Evolutionary conservation across 2,113 vertebrate species (phyloP).

Genomic region (Beaufortia kweichowensis): DNA sequence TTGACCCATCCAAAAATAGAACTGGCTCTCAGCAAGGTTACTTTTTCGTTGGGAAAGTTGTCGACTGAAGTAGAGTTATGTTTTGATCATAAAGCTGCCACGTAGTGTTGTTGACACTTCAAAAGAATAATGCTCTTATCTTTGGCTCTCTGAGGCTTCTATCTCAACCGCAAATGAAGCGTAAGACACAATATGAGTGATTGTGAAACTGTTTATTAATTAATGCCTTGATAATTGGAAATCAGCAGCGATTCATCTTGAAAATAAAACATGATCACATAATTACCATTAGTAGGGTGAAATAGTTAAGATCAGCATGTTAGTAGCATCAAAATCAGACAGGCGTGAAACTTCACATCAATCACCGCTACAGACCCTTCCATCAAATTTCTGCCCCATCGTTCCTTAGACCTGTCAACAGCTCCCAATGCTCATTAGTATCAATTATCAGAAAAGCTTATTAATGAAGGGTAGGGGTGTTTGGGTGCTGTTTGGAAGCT

Average conservation of each 20-base stretch:
- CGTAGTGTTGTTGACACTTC: not conserved
- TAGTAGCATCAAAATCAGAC: not conserved
- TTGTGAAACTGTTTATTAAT: conserved; percentile 36
- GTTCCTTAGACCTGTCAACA: conserved; percentile 44
- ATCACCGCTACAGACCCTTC: conserved; percentile 34
- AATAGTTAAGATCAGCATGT: conserved; percentile 4
- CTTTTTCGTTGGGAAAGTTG: not conserved
- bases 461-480: conserved; percentile 12
- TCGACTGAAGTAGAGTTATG: not conserved
- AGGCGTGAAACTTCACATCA: conserved; percentile 36
- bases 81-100: not conserved
- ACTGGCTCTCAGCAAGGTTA: not conserved
- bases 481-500: conserved; percentile 10
- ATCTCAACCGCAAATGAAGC: not conserved
- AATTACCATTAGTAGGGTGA: not conserved
- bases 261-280: conserved; percentile 45
- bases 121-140: conserved; percentile 5
- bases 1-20: too few relatives aligned
- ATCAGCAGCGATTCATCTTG: conserved; percentile 41
- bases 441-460: conserved; percentile 43
- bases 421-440: conserved; percentile 40
- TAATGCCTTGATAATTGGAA: conserved; percentile 46
- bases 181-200: conserved; percentile 24
- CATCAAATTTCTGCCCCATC: conserved; percentile 27
- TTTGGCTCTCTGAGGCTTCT: not conserved